phyloP scores from a whole-genome alignment of 2,113 vertebrate genomes.

The Trachemys scripta region DNA sequence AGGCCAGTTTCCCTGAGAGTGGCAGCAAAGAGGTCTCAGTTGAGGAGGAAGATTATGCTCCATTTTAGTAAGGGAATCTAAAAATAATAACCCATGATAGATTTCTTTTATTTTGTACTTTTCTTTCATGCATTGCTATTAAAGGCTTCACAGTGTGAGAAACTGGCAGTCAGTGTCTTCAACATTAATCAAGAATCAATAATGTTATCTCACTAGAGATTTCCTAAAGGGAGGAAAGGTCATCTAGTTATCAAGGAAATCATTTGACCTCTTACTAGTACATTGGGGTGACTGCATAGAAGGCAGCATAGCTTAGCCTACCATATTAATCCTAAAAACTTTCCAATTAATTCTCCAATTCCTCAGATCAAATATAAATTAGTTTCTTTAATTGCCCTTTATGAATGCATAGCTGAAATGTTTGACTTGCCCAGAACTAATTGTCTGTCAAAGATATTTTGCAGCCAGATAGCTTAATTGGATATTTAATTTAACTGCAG shows the following conservation, averaged over 20 bases:
- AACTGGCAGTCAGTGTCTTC: not conserved
- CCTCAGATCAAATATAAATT: conserved; percentile 69
- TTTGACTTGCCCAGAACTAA: conserved; percentile 80
- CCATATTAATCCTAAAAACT: conserved; percentile 27
- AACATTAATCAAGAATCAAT: not conserved
- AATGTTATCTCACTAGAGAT: not conserved
- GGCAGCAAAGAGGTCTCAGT: not conserved
- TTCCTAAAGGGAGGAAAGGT: not conserved
- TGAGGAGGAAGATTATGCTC: rapidly evolving
- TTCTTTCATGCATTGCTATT: not conserved
- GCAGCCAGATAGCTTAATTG: conserved; percentile 80
- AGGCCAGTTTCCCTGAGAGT: not conserved
- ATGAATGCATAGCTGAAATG: conserved; percentile 71
- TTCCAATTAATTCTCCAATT: conserved; percentile 52
- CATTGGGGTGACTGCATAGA: not conserved
- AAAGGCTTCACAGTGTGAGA: not conserved
- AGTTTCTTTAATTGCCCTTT: conserved; percentile 74
- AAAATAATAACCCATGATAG: not conserved
- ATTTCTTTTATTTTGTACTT: not conserved
- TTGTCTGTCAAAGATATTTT: conserved; percentile 78
- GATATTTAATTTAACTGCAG: conserved; percentile 80
- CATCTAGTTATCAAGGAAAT: not conserved
- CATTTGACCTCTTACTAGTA: not conserved
- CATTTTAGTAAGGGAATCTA: not conserved
- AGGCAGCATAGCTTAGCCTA: not conserved